Evolutionary conservation across 2,888 invertebrate species (phyloP), one percentile per base, ranked within the genome.

Genomic region (Euclidia mi): DNA sequence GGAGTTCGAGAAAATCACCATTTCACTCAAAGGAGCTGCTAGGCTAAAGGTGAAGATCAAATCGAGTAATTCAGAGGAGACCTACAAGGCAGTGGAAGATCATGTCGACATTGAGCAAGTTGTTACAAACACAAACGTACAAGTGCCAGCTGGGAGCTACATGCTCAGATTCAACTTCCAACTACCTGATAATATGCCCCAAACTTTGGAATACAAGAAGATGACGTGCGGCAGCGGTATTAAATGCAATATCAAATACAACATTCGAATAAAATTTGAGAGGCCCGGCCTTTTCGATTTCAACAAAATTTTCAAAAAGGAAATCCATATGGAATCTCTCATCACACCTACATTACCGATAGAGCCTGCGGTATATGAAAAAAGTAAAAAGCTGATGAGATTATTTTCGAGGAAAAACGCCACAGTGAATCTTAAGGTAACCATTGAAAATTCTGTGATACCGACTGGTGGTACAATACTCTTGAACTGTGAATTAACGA

Each of bases 251-350:
- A 83, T 85, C 3, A 60, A 55, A 7, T 85, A 85, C 40, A 73
- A 83, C 32, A 56, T 85, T n/a, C 71, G 76, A 1, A 81, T 83
- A 15, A 82, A 78, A 65, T 84, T 85, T 15, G 77, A 81, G 15
- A 77, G 65, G 44, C 72, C 78, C 0, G 82, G 83, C 2, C 59
- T 81, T 45, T 79, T 85, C 3, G 47, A 59, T 32, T 74, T 77
- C 2, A 48, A 71, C 0, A 84, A 79, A 49, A 77, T 59, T 42
- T 82, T 72, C 38, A 74, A 70, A 29, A 82, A 79, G 29, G 74
- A 74, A 48, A 73, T 84, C 1, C 76, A 60, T 9, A 70, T 84
- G 0, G 65, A 72, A 0, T 65, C 82, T 7, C 66, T 63, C 3
- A 64, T 84, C 2, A 78, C 60, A 14, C 78, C 82, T 0, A 66